phyloP scores from a whole-genome alignment of 2,797 vertebrate genomes.

The Hafferia zeledoni region DNA sequence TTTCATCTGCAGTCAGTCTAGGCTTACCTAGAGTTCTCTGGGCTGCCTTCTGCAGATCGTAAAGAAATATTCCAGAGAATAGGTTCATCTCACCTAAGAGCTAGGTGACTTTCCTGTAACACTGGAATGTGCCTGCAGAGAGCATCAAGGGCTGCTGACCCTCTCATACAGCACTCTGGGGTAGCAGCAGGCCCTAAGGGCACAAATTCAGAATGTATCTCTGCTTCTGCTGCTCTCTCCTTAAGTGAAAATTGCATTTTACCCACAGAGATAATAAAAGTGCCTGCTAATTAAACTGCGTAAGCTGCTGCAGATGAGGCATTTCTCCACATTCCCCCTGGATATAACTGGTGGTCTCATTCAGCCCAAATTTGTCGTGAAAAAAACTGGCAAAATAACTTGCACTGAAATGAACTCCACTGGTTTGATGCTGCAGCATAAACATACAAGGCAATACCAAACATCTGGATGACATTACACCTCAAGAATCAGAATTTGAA shows the following conservation, averaged over 20 bases:
- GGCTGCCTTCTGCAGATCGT: background rate
- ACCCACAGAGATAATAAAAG: background rate
- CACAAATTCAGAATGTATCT: background rate
- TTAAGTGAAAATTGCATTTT: background rate
- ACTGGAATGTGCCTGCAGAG: background rate
- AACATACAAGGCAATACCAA: background rate
- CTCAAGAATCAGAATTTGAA: background rate
- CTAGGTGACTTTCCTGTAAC: background rate
- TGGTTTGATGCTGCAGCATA: background rate
- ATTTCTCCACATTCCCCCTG: background rate
- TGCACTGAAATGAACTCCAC: background rate
- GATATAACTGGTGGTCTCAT: background rate
- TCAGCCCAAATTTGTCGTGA: background rate
- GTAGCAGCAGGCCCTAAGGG: background rate
- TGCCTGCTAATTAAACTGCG: background rate
- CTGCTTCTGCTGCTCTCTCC: background rate
- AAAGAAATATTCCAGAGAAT: background rate
- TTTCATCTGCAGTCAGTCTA: background rate
- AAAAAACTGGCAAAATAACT: background rate
- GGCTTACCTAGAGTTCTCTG: background rate
- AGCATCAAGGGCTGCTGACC: background rate
- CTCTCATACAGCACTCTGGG: accelerated
- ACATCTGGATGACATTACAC: constrained; percentile 22
- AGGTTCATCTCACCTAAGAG: background rate
- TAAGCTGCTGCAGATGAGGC: background rate